Conservation (phyloP, 1,140 invertebrate species). For the Agrilus planipennis region DNA sequence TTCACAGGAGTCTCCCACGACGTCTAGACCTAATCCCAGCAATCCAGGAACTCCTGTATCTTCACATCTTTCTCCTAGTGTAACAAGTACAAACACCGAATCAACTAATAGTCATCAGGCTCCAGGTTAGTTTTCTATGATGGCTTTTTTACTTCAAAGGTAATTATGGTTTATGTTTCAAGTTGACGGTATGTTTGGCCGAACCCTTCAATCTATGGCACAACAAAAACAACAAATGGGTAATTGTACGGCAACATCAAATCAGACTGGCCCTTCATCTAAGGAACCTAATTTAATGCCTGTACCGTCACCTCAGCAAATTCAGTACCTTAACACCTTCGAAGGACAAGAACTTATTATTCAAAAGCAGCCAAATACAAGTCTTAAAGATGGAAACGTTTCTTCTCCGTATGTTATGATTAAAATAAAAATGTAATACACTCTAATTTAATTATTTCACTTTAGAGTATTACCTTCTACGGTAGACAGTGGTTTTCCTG, state of each 20-base stretch:
- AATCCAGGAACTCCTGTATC: conserved; percentile 59
- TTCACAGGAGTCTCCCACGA: conserved; percentile 37
- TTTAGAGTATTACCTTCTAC: conserved; percentile 27
- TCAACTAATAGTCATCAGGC: conserved; percentile 35
- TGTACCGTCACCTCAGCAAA: conserved; percentile 90
- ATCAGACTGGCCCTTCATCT: conserved; percentile 32
- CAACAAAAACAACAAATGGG: conserved; percentile 56
- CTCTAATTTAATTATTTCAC: background rate
- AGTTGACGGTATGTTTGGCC: conserved; percentile 67
- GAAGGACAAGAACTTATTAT: conserved; percentile 94
- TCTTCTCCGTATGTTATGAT: conserved; percentile 32
- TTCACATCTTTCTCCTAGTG: conserved; percentile 47
- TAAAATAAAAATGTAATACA: conserved; percentile 1
- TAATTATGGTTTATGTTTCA: conserved; percentile 3
- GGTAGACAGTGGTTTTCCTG: conserved; percentile 30
- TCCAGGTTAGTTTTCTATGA: conserved; percentile 27
- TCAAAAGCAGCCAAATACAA: conserved; percentile 91
- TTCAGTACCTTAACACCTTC: conserved; percentile 89
- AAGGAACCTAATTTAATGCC: conserved; percentile 88
- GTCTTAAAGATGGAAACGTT: conserved; percentile 46
- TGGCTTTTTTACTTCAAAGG: background rate
- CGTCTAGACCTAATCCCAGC: conserved; percentile 44
- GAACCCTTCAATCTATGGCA: conserved; percentile 64
- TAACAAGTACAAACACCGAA: conserved; percentile 34
- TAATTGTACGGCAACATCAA: conserved; percentile 28